These are phyloP conservation scores for Cryptomyrus ogoouensis DNA, from an alignment of 2,113 vertebrate genomes.

Conservation along the genomic window DNA sequence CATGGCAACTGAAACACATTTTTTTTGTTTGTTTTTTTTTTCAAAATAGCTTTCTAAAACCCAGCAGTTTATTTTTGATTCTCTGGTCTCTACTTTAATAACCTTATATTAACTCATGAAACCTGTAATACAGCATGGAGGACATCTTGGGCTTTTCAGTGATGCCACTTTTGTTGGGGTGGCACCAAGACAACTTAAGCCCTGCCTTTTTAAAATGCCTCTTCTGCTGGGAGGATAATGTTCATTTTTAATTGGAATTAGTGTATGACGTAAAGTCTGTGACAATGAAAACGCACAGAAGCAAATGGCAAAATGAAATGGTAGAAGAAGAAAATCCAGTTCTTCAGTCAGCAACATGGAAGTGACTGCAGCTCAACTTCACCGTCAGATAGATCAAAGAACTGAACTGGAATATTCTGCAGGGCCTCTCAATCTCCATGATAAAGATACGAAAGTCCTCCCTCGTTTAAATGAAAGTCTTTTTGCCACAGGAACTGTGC, in stretches of 20 bases:
- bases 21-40: background rate
- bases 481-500: background rate
- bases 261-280: background rate
- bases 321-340: background rate
- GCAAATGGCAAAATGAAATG: background rate
- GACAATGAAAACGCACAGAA: background rate
- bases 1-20: background rate
- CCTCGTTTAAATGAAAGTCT: background rate
- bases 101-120: background rate
- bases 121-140: background rate
- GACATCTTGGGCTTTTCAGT: background rate
- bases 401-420: background rate
- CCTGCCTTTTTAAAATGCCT: background rate
- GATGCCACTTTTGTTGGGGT: background rate
- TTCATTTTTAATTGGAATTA: background rate
- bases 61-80: background rate
- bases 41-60: background rate
- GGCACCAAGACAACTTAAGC: background rate
- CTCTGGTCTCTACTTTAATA: background rate
- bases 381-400: background rate
- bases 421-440: background rate
- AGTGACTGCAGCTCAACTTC: background rate
- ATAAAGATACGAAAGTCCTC: background rate
- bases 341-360: background rate
- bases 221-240: background rate